Base-by-base conservation (phyloP, 2,888 invertebrate genomes). In the Augochlorella aurata region DNA sequence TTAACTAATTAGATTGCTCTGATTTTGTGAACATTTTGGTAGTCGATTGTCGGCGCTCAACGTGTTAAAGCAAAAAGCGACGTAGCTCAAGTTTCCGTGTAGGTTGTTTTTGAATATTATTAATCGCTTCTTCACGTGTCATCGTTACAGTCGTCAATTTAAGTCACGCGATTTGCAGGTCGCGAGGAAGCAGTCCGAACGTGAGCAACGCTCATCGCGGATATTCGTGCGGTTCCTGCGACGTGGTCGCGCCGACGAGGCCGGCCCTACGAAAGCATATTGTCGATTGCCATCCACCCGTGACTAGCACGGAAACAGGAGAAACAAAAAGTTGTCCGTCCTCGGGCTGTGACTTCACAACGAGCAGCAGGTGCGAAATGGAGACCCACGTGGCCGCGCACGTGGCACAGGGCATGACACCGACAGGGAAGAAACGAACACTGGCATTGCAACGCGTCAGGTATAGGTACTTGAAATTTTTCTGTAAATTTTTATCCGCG, bases 361-460 rank as follows among this genome's bases (percentile, higher is more conserved):
- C 94, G 72, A 91, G 82, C 70, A 92, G 93, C 81, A 90, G 94
- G 71, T 94, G 94, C 85, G 93, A 94, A 81, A 89, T 94, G 89
- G 94, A 94, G 84, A 92, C 93, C 18, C 94, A 94, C 82, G 93
- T 94, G 58, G 93, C 93, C 12, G 93, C 92, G 29, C 94, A 94
- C 88, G 93, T 94, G 47, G 92, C 93, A 3, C 94, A 94, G 78
- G 94, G 94, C 18, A 93, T 93, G 87, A 93, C 93, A n/a, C 92
- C 94, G 5, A 93, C 93, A 12, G 94, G 94, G 29, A 94, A 94
- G 83, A 94, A 94, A 76, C 92, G 94, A 12, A 92, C 93, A 72
- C 89, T 94, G 61, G 92, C 94, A 66, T 92, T 94, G 52, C 94
- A 94, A 89, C 94, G 94, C 89, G 94, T 94, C 91, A 94, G 94